Percentiles rank a stretch among this genome's conserved stretches.
Conservation (phyloP, 2,888 invertebrate species). For the Balanococcus diminutus region DNA sequence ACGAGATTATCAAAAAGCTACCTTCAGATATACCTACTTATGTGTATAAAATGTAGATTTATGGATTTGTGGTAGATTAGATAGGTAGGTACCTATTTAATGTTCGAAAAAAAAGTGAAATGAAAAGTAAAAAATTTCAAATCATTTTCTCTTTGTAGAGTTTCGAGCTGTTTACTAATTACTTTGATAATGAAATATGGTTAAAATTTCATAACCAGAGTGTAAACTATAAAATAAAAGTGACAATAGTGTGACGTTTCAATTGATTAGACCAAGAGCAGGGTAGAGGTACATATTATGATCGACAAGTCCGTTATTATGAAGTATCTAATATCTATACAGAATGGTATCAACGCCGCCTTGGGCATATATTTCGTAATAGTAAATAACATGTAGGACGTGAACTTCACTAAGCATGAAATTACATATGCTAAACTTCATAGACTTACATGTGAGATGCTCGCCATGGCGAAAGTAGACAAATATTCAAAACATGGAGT, state of each 20-base stretch:
- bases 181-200: background rate
- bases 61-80: background rate
- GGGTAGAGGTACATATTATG: background rate
- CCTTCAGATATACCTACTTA: background rate
- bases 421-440: constrained; percentile 29
- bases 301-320: background rate
- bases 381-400: constrained; percentile 46
- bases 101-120: background rate
- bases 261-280: background rate
- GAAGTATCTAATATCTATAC: background rate
- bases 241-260: background rate
- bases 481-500: constrained; percentile 12
- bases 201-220: background rate
- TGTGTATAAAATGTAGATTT: too few species aligned
- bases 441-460: background rate
- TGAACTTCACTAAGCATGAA: constrained; percentile 53
- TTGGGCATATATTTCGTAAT: constrained; percentile 47
- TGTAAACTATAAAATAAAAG: background rate
- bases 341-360: constrained; percentile 50
- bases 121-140: background rate
- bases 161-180: background rate
- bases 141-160: background rate
- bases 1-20: constrained; percentile 7
- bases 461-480: constrained; percentile 19
- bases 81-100: background rate